A percentile compares a stretch with the other conserved stretches of the same genome.
Evolutionary conservation across 1,140 invertebrate species (phyloP).

Genomic region (Aleiodes sp.): DNA sequence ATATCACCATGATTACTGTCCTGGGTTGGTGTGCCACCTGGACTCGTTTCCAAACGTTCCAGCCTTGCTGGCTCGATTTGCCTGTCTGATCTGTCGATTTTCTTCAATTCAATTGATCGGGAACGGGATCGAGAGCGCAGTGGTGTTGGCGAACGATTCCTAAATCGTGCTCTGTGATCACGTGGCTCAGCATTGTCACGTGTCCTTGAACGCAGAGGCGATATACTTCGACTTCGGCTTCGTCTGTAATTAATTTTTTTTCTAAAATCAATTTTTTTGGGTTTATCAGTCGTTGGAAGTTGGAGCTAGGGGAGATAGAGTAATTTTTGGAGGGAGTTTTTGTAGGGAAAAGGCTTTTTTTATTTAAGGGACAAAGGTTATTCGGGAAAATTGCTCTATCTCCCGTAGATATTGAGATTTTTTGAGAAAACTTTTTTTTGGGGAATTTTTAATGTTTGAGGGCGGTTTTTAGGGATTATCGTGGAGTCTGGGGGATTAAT

Average conservation of each 20-base stretch:
- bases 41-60: constrained; percentile 54
- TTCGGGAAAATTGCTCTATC: no score
- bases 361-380: no score
- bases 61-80: constrained; percentile 45
- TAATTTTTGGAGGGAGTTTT: no score
- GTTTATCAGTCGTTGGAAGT: no score
- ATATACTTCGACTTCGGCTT: constrained; percentile 61
- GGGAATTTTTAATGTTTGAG: no score
- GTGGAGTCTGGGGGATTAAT: no score
- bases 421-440: no score
- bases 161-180: constrained; percentile 63
- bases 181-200: constrained; percentile 57
- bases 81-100: constrained; percentile 55
- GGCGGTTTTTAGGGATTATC: no score
- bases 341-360: no score
- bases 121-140: constrained; percentile 61
- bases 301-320: no score
- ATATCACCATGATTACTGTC: constrained; percentile 72
- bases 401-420: no score
- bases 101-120: constrained; percentile 58
- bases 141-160: constrained; percentile 66
- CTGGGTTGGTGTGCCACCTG: constrained; percentile 68
- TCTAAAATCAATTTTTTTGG: no score
- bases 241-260: constrained; percentile 47
- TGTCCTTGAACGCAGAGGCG: constrained; percentile 56